Base-by-base conservation (phyloP, 2,888 invertebrate species). In the Hypomecis punctinalis region DNA sequence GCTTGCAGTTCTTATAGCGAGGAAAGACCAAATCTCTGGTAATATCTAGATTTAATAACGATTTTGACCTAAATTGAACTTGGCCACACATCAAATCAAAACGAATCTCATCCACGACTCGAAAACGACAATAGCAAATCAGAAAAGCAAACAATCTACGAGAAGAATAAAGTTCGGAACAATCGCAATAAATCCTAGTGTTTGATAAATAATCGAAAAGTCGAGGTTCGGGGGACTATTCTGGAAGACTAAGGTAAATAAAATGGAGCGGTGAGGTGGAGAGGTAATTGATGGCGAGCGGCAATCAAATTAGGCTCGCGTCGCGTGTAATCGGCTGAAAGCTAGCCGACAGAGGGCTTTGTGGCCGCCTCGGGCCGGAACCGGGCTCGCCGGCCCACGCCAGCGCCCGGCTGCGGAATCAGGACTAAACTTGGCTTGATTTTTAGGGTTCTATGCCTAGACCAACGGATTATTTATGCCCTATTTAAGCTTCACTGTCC, bases 281-380 rank as follows among this genome's bases (percentile, higher is more conserved):
- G 79, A 82, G 88, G 88, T 90, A 90, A 91, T 89, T 90, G 89
- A 90, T 88, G 89, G 89, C 84, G 82, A 84, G 83, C 82, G 84
- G 88, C 90, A 91, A 90, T 91, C 90, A 91, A 91, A 92, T 92
- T 91, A 91, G 86, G 86, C 84, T 83, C 84, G 85, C 86, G 88
- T 88, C 89, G 86, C 84, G 86, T 83, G 86, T 91, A 90, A 91
- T 91, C 91, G 89, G 84, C 89, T 89, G 89, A 90, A 89, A 89
- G 90, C 90, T 87, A 88, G 82, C 87, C 85, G 88, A 84, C 85
- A 81, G 83, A 80, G 79, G 81, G 86, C 86, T 87, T 88, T 86
- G 86, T 85, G 85, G 82, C 81, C 82, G 82, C 69, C 74, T 67
- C 76, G 75, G 64, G 75, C 76, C 72, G 72, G 71, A 78, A 69